Conservation (phyloP, 1,140 invertebrate species). For the Chelonus insularis region DNA sequence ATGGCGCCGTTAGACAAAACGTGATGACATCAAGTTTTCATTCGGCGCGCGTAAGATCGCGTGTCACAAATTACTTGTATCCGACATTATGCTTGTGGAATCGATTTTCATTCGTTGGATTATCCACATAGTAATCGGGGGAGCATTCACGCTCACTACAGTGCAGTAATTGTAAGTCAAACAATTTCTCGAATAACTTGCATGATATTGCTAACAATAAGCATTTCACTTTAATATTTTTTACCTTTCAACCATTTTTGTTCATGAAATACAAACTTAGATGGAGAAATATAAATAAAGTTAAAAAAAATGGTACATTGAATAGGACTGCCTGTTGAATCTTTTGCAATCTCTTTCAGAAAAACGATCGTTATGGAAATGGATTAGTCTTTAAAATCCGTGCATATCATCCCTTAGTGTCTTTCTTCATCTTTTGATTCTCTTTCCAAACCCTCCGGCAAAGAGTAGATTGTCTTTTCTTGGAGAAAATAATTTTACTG, state of each 20-base stretch:
- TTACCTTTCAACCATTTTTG: neutral
- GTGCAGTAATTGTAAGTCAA: conserved; percentile 18
- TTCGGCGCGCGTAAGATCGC: conserved; percentile 45
- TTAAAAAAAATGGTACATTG: neutral
- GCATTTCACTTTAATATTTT: neutral
- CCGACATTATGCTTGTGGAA: conserved; percentile 36
- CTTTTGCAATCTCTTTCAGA: neutral
- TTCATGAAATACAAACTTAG: neutral
- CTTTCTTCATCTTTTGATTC: neutral
- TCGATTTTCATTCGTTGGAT: conserved; percentile 50
- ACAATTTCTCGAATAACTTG: neutral
- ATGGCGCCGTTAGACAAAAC: conserved; percentile 22
- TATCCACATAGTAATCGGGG: conserved; percentile 20
- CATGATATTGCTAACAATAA: neutral
- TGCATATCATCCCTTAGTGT: neutral
- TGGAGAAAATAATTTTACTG: conserved; percentile 12
- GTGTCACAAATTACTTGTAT: conserved; percentile 56
- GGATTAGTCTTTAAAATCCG: conserved; percentile 1
- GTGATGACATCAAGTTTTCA: conserved; percentile 51
- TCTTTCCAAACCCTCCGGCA: conserved; percentile 6
- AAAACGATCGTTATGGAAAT: neutral
- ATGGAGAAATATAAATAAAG: neutral
- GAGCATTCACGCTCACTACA: conserved; percentile 2
- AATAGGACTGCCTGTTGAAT: conserved; percentile 8
- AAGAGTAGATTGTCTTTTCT: conserved; percentile 11